Evolutionary conservation across 2,113 vertebrate genomes (phyloP).

Genomic region (Gallinago paraguaiae): DNA sequence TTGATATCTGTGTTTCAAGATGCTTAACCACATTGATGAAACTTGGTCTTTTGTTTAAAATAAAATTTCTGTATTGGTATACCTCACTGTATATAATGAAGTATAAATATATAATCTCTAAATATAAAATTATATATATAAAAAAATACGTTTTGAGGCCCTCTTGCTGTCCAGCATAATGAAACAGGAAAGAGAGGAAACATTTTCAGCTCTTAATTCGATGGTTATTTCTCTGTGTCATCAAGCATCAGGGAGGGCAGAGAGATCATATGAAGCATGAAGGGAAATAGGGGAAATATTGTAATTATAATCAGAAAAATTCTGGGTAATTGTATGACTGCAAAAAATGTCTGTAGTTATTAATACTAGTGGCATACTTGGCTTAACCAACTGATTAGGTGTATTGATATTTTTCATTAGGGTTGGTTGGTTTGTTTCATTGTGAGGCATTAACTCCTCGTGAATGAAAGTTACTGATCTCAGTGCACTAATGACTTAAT

Average conservation of each 20-base stretch:
- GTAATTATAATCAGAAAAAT: neutral
- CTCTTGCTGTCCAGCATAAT: neutral
- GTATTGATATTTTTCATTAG: neutral
- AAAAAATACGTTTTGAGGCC: neutral
- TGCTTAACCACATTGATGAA: neutral
- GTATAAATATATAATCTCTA: neutral
- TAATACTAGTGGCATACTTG: neutral
- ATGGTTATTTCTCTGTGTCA: neutral
- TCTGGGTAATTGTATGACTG: neutral
- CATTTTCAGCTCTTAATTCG: neutral
- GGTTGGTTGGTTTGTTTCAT: neutral
- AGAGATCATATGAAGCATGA: rapidly evolving
- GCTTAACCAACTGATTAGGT: neutral
- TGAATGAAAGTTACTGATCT: neutral
- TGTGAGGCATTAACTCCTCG: rapidly evolving
- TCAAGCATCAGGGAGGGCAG: neutral
- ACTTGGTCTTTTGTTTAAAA: neutral
- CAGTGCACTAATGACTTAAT: neutral
- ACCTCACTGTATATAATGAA: neutral
- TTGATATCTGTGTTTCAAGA: neutral
- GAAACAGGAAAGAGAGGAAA: neutral
- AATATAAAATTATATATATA: neutral
- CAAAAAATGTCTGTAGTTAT: neutral
- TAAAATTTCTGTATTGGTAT: neutral
- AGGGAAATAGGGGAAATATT: neutral